Percentiles rank a stretch among this genome's conserved stretches.
Evolutionary conservation across 2,888 invertebrate species (phyloP).

Genomic region (Callinectes sapidus): DNA sequence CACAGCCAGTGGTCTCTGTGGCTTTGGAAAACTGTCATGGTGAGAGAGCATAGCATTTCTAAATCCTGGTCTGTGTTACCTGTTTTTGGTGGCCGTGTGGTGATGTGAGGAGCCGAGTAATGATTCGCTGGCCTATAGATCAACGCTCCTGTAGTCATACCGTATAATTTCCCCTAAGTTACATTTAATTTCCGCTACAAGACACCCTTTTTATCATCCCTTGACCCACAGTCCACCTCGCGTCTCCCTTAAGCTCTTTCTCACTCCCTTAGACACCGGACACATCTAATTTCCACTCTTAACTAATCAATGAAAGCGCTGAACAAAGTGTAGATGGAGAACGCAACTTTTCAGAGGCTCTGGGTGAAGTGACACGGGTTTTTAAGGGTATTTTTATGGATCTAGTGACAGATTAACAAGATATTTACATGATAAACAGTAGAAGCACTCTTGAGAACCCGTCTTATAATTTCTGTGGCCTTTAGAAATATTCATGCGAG

Average conservation of each 20-base stretch:
- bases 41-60: too few species aligned
- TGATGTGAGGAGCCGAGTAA: background rate
- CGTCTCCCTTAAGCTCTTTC: background rate
- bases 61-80: background rate
- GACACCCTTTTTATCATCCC: background rate
- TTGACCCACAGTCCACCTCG: background rate
- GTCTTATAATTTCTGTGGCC: too few species aligned
- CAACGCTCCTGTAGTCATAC: background rate
- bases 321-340: too few species aligned
- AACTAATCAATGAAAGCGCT: background rate
- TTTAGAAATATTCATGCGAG: too few species aligned
- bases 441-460: too few species aligned
- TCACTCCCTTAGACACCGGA: background rate
- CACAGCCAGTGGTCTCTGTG: background rate
- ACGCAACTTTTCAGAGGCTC: too few species aligned
- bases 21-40: background rate
- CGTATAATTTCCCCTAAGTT: background rate
- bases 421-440: too few species aligned
- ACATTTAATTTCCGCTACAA: background rate
- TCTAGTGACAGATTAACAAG: too few species aligned
- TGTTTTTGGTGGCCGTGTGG: background rate
- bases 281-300: too few species aligned
- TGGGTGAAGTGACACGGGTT: too few species aligned
- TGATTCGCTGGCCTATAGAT: background rate
- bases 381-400: too few species aligned